phyloP scores from a whole-genome alignment of 2,888 invertebrate genomes.

The Sphaerolaimus hirsutus region DNA sequence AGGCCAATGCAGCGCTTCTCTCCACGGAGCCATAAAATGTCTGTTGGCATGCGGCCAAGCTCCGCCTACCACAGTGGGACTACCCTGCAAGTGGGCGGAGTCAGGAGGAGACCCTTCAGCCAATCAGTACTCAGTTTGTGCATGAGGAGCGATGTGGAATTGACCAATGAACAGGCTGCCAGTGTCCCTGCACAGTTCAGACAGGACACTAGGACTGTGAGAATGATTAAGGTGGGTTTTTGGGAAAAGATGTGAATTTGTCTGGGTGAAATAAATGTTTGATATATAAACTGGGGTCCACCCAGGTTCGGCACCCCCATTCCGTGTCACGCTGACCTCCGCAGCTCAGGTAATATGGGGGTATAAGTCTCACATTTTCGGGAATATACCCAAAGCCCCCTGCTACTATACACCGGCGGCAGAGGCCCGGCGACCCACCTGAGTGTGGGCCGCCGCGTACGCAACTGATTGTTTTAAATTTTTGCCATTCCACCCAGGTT shows the following conservation, averaged over 20 bases:
- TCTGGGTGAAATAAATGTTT: neutral
- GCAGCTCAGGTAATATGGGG: too few relatives aligned
- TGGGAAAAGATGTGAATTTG: neutral
- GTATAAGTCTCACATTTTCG: too few relatives aligned
- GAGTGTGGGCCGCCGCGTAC: too few relatives aligned
- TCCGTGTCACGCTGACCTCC: too few relatives aligned
- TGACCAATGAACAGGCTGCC: constrained; percentile 31
- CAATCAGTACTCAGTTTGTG: neutral
- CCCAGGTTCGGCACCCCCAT: too few relatives aligned
- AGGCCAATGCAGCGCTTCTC: too few relatives aligned
- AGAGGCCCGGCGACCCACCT: too few relatives aligned
- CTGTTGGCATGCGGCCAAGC: neutral
- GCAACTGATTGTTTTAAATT: too few relatives aligned
- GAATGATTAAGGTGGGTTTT: constrained; percentile 36
- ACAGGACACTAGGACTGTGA: constrained; percentile 35
- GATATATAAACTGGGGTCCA: neutral
- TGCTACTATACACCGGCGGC: too few relatives aligned
- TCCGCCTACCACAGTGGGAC: neutral
- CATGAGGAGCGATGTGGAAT: constrained; percentile 16
- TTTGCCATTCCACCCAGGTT: too few relatives aligned
- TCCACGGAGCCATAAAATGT: too few relatives aligned
- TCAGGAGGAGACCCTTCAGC: neutral
- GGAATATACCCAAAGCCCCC: too few relatives aligned
- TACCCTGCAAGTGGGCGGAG: neutral
- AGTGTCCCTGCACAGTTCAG: constrained; percentile 38